Evolutionary conservation across 2,797 vertebrate species (phyloP).

Genomic region (Myotis findleyi): DNA sequence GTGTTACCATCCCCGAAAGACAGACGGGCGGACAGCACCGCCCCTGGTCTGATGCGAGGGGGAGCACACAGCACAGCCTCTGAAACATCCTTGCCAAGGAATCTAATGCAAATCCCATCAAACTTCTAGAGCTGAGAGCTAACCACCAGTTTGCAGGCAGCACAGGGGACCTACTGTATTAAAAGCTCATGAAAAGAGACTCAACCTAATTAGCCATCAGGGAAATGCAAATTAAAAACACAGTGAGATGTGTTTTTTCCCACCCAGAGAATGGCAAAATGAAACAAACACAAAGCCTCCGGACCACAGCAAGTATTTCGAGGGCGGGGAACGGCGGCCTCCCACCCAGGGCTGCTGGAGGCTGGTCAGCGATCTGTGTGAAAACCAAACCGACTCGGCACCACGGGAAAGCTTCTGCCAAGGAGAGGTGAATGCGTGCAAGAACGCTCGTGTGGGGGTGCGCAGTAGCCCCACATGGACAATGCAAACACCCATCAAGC

Average conservation of each 20-base stretch:
- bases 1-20: background rate
- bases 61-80: rapidly evolving
- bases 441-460: background rate
- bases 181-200: background rate
- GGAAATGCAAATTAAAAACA: background rate
- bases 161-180: background rate
- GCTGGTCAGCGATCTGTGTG: no score
- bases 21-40: rapidly evolving
- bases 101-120: background rate
- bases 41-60: rapidly evolving
- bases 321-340: background rate
- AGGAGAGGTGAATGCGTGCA: background rate
- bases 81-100: background rate
- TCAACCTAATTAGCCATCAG: background rate
- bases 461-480: background rate
- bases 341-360: background rate
- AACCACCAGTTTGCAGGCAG: background rate
- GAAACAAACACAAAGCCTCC: background rate
- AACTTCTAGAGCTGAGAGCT: background rate
- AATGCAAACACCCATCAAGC: background rate
- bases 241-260: background rate
- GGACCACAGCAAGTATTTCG: background rate
- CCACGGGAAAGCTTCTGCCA: background rate
- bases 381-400: rapidly evolving
- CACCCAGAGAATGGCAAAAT: background rate